These are phyloP conservation scores for Cololabis saira DNA, from an alignment of 2,113 vertebrate species.

Conservation along the genomic window DNA sequence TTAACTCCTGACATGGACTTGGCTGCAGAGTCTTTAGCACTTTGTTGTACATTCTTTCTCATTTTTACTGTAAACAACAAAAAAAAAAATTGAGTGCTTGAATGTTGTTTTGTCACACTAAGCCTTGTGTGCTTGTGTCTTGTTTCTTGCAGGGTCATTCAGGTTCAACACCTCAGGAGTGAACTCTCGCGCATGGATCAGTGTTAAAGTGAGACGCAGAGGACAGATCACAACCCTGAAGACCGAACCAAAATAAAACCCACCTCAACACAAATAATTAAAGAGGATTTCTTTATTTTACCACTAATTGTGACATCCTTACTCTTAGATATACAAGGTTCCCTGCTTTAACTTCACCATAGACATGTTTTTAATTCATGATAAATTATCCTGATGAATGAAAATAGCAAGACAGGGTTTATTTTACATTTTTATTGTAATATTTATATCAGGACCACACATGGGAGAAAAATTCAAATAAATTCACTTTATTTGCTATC, in stretches of 20 bases:
- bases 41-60: no score
- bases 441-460: no score
- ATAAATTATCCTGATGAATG: not conserved
- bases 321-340: not conserved
- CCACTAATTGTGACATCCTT: not conserved
- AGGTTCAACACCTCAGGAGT: constrained; percentile 77
- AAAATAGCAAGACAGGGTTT: not conserved
- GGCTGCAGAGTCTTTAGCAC: no score
- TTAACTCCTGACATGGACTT: no score
- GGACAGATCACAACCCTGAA: constrained; percentile 65
- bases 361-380: not conserved
- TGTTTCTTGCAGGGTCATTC: constrained; percentile 77
- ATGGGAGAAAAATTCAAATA: no score
- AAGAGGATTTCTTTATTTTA: not conserved
- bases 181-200: constrained; percentile 77
- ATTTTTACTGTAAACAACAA: no score
- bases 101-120: not conserved
- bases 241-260: constrained; percentile 37
- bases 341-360: no score
- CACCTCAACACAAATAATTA: not conserved
- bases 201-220: constrained; percentile 68
- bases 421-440: not conserved
- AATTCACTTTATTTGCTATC: no score
- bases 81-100: no score
- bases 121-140: constrained; percentile 11